These are phyloP conservation scores for Sitta carolinensis DNA, from an alignment of 2,797 vertebrate genomes.

Conservation along the genomic window DNA sequence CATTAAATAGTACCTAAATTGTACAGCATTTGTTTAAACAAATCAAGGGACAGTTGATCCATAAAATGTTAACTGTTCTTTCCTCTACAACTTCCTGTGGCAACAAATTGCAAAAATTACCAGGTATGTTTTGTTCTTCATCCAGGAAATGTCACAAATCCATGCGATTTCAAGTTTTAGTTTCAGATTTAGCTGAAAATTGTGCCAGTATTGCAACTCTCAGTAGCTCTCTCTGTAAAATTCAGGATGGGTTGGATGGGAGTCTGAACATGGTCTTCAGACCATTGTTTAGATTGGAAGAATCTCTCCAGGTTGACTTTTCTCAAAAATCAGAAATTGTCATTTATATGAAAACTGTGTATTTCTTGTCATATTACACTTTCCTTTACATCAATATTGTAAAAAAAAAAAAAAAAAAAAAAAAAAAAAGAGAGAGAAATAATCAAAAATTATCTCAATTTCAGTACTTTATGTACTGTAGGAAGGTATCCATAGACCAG, in stretches of 20 bases:
- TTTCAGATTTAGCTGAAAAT: background rate
- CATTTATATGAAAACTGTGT: background rate
- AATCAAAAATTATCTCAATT: background rate
- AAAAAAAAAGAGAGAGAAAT: background rate
- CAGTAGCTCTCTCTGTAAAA: background rate
- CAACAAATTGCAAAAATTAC: background rate
- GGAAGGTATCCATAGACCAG: background rate
- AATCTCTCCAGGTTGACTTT: background rate
- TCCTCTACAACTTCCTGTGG: background rate
- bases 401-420: background rate
- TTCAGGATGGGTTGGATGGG: background rate
- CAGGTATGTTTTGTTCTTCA: background rate
- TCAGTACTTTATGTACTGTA: background rate
- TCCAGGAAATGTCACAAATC: background rate
- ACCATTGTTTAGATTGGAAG: background rate
- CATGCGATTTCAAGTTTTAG: background rate
- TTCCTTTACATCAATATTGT: background rate
- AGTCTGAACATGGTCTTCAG: background rate
- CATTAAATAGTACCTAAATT: background rate
- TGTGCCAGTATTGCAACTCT: background rate
- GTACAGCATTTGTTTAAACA: background rate
- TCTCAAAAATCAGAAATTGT: background rate
- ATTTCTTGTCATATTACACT: background rate
- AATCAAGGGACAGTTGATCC: background rate
- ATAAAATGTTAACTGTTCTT: background rate